Evolutionary conservation across 2,888 invertebrate species (phyloP).

Genomic region (Agelastica alni): DNA sequence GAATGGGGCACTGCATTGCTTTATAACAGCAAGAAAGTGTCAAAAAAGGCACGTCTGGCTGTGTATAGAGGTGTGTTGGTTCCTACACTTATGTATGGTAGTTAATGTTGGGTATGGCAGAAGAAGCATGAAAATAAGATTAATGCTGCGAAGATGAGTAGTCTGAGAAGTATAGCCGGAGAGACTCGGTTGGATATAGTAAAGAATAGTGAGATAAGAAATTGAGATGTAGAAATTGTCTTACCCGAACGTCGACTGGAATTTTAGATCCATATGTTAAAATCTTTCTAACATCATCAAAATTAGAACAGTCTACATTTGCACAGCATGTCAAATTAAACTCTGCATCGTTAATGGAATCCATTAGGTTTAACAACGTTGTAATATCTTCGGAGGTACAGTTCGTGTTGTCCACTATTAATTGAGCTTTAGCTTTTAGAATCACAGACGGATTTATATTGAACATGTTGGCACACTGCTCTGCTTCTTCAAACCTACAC

Average conservation of each 20-base stretch:
- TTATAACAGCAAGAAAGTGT: too few species aligned
- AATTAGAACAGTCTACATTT: constrained; percentile 26
- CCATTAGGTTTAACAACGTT: constrained; percentile 52
- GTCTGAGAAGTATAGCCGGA: too few species aligned
- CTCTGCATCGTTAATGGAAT: constrained; percentile 54
- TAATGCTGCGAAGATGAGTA: too few species aligned
- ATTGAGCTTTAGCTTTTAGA: constrained; percentile 56
- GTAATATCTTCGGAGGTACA: constrained; percentile 50
- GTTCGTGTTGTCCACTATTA: constrained; percentile 46
- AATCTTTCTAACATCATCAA: constrained; percentile 29
- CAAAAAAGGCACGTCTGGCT: too few species aligned
- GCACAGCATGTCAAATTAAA: constrained; percentile 57
- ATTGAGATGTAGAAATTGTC: too few species aligned
- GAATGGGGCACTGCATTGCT: too few species aligned
- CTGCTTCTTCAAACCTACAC: constrained; percentile 59
- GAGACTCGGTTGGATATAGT: too few species aligned
- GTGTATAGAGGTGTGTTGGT: too few species aligned
- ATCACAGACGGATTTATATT: constrained; percentile 51
- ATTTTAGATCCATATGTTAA: constrained; percentile 30
- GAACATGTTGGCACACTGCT: constrained; percentile 56
- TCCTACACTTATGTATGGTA: too few species aligned
- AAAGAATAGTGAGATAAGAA: too few species aligned
- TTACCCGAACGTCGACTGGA: constrained; percentile 19
- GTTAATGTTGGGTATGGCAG: too few species aligned
- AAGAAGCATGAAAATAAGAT: too few species aligned